A percentile compares a stretch with the other conserved stretches of the same genome.
These are phyloP conservation scores for Paratrypauchen microcephalus DNA, from an alignment of 2,797 vertebrate genomes.

Conservation along the genomic window DNA sequence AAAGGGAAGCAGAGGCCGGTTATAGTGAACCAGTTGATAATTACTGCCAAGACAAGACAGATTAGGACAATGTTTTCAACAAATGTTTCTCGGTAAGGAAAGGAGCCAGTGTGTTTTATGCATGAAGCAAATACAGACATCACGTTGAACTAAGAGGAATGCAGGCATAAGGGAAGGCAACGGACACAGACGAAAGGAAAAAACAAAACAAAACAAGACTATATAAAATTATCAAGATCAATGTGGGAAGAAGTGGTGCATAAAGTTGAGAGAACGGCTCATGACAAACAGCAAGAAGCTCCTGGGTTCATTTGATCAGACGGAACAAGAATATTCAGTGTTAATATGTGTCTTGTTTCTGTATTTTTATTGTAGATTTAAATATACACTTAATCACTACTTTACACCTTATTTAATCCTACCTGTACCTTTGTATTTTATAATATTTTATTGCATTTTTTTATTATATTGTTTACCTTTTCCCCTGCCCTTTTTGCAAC, in stretches of 20 bases:
- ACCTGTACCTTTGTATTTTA: too few species aligned
- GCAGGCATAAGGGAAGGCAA: conserved; percentile 22
- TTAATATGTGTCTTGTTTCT: too few species aligned
- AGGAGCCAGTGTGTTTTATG: conserved; percentile 67
- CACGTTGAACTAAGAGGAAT: conserved; percentile 36
- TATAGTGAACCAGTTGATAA: conserved; percentile 67
- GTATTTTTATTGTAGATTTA: not conserved
- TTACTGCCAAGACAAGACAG: conserved; percentile 73
- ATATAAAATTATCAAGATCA: not conserved
- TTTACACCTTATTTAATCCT: too few species aligned
- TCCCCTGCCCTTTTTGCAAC: too few species aligned
- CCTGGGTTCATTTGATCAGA: too few species aligned
- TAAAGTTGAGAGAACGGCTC: too few species aligned
- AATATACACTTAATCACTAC: not conserved
- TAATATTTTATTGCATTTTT: too few species aligned
- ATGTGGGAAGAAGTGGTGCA: not conserved
- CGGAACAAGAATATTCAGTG: too few species aligned
- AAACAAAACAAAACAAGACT: not conserved
- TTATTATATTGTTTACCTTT: too few species aligned
- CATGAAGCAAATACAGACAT: conserved; percentile 57
- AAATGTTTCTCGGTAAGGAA: conserved; percentile 67
- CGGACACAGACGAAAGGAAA: not conserved
- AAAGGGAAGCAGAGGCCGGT: conserved; percentile 60
- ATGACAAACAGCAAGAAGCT: too few species aligned
- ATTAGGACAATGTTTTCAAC: conserved; percentile 64